phyloP scores from a whole-genome alignment of 2,888 invertebrate genomes.

The Drosophila mulleri region DNA sequence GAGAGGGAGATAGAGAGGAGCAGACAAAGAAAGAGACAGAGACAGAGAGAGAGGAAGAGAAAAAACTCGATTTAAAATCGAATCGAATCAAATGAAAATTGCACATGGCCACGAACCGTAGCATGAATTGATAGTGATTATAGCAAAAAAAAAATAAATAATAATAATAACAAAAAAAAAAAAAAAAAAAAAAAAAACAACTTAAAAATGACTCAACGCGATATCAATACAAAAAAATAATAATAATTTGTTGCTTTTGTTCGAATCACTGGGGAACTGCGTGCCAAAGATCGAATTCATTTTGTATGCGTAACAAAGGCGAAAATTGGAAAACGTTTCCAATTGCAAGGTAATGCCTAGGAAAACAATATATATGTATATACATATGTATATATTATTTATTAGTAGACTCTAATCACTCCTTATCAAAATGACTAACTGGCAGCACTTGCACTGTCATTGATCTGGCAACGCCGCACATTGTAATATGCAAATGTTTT shows the following conservation, averaged over 20 bases:
- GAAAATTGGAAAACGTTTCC: slow-evolving; percentile 36
- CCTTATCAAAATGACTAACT: background rate
- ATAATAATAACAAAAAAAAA: background rate
- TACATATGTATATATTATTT: background rate
- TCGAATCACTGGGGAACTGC: slow-evolving; percentile 58
- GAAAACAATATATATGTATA: slow-evolving; percentile 11
- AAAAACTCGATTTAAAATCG: slow-evolving; percentile 54
- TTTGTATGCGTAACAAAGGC: slow-evolving; percentile 59
- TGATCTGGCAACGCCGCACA: background rate
- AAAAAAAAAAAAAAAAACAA: background rate
- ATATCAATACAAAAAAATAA: slow-evolving; percentile 45
- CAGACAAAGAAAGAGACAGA: background rate
- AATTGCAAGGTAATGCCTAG: slow-evolving; percentile 51
- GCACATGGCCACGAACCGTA: slow-evolving; percentile 38
- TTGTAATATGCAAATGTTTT: slow-evolving; percentile 1
- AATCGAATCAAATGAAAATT: slow-evolving; percentile 47
- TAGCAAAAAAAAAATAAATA: slow-evolving; percentile 8
- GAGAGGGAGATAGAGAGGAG: background rate
- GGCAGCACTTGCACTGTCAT: background rate
- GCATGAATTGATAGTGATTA: slow-evolving; percentile 38
- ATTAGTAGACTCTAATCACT: background rate
- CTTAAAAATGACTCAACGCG: slow-evolving; percentile 60
- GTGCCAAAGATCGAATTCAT: slow-evolving; percentile 83
- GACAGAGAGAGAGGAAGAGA: background rate
- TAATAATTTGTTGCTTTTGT: slow-evolving; percentile 36